Evolutionary conservation across 2,797 vertebrate genomes (phyloP).

Genomic region (Emys orbicularis): DNA sequence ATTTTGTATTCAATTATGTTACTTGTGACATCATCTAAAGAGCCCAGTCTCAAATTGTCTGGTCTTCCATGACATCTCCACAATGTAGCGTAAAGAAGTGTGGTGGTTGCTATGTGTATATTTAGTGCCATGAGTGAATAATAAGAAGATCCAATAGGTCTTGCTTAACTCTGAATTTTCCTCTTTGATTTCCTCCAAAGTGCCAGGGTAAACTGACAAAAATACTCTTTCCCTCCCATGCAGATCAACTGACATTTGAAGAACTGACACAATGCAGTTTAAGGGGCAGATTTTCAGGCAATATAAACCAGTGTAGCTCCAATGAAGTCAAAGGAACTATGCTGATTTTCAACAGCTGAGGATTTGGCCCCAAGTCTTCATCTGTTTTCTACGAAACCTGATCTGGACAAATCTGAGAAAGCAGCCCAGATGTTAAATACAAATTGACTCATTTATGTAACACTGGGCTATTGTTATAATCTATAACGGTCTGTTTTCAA

Average conservation of each 20-base stretch:
- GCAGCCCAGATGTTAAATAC: background rate
- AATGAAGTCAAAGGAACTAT: background rate
- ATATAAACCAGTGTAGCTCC: background rate
- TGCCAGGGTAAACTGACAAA: rapidly evolving
- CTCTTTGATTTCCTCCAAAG: background rate
- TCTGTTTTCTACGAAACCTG: rapidly evolving
- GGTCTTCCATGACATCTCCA: rapidly evolving
- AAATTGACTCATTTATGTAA: background rate
- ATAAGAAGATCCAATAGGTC: rapidly evolving
- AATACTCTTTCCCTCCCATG: background rate
- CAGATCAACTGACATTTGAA: background rate
- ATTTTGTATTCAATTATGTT: background rate
- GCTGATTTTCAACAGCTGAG: background rate
- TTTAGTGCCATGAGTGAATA: background rate
- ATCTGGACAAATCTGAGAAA: rapidly evolving
- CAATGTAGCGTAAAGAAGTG: rapidly evolving
- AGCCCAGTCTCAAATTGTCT: background rate
- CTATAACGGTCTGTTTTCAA: background rate
- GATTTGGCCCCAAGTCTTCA: rapidly evolving
- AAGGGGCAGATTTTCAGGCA: background rate
- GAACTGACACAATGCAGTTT: background rate
- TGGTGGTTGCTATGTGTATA: background rate
- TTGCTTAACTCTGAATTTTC: background rate
- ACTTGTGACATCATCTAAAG: background rate
- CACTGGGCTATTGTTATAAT: background rate